phyloP scores from a whole-genome alignment of 2,113 vertebrate genomes.

The Paramormyrops kingsleyae region DNA sequence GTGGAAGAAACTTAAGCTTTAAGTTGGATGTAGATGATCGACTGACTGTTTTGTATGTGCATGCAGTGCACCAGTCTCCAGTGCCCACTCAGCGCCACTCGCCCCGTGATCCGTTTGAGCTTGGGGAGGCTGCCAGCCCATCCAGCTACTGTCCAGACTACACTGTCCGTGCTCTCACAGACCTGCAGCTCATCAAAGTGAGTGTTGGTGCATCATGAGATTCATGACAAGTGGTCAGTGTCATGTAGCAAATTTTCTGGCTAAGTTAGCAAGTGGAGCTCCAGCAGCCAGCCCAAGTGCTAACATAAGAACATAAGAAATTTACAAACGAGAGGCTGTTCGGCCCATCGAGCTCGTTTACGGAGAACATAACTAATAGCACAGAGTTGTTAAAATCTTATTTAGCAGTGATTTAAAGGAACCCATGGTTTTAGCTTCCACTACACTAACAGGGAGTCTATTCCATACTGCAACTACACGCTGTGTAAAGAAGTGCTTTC shows the following conservation, averaged over 20 bases:
- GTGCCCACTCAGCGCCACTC: conserved; percentile 61
- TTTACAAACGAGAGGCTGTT: too few relatives aligned
- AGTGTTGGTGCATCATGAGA: background rate
- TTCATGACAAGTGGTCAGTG: background rate
- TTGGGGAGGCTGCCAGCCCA: conserved; percentile 58
- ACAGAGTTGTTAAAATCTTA: too few relatives aligned
- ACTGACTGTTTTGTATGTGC: background rate
- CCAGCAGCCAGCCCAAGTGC: background rate
- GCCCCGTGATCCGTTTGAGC: conserved; percentile 62
- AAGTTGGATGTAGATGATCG: background rate
- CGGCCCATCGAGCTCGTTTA: too few relatives aligned
- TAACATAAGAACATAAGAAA: too few relatives aligned
- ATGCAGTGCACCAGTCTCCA: conserved; percentile 75
- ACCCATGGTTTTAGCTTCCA: too few relatives aligned
- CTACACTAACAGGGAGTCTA: too few relatives aligned
- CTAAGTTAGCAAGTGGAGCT: background rate
- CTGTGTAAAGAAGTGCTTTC: too few relatives aligned
- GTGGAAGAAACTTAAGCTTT: background rate
- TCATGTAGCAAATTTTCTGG: background rate
- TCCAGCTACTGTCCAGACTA: conserved; percentile 82
- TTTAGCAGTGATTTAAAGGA: too few relatives aligned
- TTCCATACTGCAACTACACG: too few relatives aligned
- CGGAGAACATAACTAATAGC: too few relatives aligned
- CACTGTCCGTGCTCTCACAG: conserved; percentile 80
- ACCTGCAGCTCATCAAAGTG: conserved; percentile 82